A percentile compares a stretch with the other conserved stretches of the same genome.
Evolutionary conservation across 1,140 invertebrate genomes (phyloP).

Genomic region (Bombyx mandarina): DNA sequence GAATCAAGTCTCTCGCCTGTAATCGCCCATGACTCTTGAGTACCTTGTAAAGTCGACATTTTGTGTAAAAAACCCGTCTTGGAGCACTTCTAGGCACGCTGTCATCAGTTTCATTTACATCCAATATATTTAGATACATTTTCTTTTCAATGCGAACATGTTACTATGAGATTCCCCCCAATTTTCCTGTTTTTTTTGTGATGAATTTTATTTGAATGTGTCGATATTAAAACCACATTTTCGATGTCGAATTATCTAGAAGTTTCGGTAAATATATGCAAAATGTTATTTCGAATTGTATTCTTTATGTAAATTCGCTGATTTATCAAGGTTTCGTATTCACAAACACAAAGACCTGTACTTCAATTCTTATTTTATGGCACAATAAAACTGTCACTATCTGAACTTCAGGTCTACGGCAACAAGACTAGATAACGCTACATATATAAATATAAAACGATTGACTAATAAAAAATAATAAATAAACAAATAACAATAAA

Average conservation of each 20-base stretch:
- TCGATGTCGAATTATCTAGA: too few species aligned
- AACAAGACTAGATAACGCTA: slow-evolving; percentile 55
- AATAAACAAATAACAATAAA: slow-evolving; percentile 58
- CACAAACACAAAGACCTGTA: slow-evolving; percentile 49
- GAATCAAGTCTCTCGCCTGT: slow-evolving; percentile 30
- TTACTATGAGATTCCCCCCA: too few species aligned
- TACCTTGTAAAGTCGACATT: slow-evolving; percentile 52
- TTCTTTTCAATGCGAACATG: too few species aligned
- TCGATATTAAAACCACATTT: too few species aligned
- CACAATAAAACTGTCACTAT: slow-evolving; percentile 44
- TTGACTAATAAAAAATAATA: slow-evolving; percentile 21
- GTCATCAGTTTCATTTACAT: neutral
- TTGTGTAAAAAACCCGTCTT: slow-evolving; percentile 15
- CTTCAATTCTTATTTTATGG: slow-evolving; percentile 52
- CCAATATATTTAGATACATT: too few species aligned
- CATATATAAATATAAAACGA: slow-evolving; percentile 37
- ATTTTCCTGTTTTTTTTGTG: too few species aligned
- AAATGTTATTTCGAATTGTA: too few species aligned
- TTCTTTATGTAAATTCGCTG: slow-evolving; percentile 1
- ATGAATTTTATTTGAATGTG: too few species aligned
- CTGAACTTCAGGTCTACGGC: slow-evolving; percentile 26
- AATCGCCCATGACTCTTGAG: slow-evolving; percentile 32
- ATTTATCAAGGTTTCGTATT: slow-evolving; percentile 4
- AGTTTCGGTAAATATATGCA: too few species aligned
- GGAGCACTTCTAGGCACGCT: too few species aligned